A percentile compares a stretch with the other conserved stretches of the same genome.
Evolutionary conservation across 2,888 invertebrate species (phyloP).

Genomic region (Pristionchus exspectatus): DNA sequence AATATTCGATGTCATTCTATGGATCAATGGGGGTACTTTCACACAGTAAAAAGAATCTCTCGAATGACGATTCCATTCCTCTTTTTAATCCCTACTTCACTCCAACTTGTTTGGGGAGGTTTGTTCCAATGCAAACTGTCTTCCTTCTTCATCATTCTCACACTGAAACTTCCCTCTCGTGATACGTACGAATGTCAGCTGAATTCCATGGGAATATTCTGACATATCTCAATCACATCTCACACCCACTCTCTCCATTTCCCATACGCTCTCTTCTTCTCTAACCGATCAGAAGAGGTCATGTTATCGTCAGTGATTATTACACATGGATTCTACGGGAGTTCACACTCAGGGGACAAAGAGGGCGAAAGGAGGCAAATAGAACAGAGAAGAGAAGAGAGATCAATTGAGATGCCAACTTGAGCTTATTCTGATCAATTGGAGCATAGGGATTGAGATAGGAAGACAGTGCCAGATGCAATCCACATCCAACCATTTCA

Average conservation of each 20-base stretch:
- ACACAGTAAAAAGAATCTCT: background rate
- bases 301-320: background rate
- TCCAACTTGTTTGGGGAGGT: background rate
- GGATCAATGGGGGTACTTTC: conserved; percentile 1
- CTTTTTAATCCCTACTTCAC: conserved; percentile 6
- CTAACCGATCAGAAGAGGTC: background rate
- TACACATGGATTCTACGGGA: background rate
- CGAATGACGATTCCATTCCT: background rate
- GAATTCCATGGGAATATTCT: background rate
- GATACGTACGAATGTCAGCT: background rate
- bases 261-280: background rate
- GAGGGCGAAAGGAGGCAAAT: conserved; percentile 46
- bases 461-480: no score
- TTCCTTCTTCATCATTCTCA: background rate
- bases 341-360: background rate
- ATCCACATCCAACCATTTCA: no score
- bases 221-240: background rate
- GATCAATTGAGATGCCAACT: conserved; percentile 41
- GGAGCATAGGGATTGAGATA: no score
- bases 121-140: background rate
- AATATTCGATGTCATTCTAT: background rate
- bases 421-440: no score
- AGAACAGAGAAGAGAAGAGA: conserved; percentile 59
- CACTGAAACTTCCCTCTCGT: background rate
- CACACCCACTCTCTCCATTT: background rate